Evolutionary conservation across 1,140 invertebrate genomes (phyloP).

Genomic region (Tetragnatha versicolor): DNA sequence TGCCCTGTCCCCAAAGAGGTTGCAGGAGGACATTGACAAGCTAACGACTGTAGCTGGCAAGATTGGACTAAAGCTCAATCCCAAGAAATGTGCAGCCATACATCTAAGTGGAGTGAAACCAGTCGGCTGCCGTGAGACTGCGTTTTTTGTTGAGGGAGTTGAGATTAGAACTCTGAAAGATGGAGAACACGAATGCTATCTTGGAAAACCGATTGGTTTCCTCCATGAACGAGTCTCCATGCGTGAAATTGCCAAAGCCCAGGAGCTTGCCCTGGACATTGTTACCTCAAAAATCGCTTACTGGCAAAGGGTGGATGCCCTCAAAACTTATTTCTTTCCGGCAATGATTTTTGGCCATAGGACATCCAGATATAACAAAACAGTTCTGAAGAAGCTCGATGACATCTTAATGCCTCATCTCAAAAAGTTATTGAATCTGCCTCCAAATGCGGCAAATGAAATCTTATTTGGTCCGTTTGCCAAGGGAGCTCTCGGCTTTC

Average conservation of each 20-base stretch:
- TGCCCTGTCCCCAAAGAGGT: no score
- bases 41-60: no score
- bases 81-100: not conserved
- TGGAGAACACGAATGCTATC: not conserved
- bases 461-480: not conserved
- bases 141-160: not conserved
- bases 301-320: not conserved
- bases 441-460: not conserved
- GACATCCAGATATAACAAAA: not conserved
- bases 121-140: not conserved
- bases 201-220: not conserved
- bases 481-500: not conserved
- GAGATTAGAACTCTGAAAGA: not conserved
- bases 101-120: not conserved
- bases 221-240: no score
- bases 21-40: no score
- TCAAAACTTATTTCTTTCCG: not conserved
- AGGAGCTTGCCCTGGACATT: not conserved
- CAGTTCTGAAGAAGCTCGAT: not conserved
- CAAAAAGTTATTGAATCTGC: not conserved
- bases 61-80: not conserved
- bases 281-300: not conserved
- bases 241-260: not conserved
- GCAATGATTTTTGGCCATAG: not conserved
- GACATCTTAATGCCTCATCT: not conserved